Percentiles rank a stretch among this genome's conserved stretches.
Conservation (phyloP, 1,140 invertebrate species). For the Epicauta chinensis region DNA sequence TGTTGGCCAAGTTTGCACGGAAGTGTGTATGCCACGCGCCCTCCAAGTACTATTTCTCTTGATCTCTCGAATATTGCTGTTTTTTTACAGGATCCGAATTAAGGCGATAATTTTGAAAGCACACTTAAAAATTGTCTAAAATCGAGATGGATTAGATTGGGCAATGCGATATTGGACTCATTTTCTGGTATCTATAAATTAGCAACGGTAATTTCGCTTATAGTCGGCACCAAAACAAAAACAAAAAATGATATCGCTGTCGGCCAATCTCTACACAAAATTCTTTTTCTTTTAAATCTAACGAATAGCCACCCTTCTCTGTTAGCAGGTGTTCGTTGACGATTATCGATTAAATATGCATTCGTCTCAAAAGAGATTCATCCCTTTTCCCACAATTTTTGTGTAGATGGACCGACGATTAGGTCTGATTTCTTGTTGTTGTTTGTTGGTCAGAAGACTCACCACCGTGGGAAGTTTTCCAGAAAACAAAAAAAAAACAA, state of each 20-base stretch:
- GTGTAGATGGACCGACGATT: too few relatives aligned
- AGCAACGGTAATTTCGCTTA: background rate
- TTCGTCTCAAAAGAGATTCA: too few relatives aligned
- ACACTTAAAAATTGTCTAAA: too few relatives aligned
- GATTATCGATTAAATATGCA: too few relatives aligned
- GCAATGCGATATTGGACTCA: too few relatives aligned
- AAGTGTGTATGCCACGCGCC: conserved; percentile 14
- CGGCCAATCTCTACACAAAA: background rate
- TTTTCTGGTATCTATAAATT: conserved; percentile 5
- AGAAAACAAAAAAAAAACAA: background rate
- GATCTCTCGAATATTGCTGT: background rate
- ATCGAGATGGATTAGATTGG: too few relatives aligned
- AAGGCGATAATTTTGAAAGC: too few relatives aligned
- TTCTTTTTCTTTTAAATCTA: background rate
- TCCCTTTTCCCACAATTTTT: too few relatives aligned
- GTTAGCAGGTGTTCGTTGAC: too few relatives aligned
- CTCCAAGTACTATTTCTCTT: background rate
- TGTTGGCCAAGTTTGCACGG: conserved; percentile 10
- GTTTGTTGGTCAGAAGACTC: too few relatives aligned
- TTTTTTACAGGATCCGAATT: too few relatives aligned
- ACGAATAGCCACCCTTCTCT: background rate
- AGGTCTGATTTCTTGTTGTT: too few relatives aligned
- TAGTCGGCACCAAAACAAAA: background rate
- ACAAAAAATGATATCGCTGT: conserved; percentile 1
- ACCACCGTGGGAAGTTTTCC: background rate